A percentile compares a stretch with the other conserved stretches of the same genome.
Evolutionary conservation across 2,797 vertebrate species (phyloP).

Genomic region (Sebastes iracundus): DNA sequence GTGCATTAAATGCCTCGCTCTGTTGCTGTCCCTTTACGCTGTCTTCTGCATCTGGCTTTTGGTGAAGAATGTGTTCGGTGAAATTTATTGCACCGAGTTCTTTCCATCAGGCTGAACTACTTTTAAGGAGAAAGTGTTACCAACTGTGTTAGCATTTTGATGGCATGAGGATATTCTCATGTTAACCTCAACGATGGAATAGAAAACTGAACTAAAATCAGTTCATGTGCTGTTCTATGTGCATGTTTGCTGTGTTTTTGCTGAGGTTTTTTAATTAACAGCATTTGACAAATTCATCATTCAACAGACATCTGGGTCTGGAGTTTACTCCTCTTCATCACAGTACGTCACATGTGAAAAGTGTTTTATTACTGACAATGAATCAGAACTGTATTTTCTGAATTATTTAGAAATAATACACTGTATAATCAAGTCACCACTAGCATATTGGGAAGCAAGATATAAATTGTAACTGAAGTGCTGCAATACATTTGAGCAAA

Average conservation of each 20-base stretch:
- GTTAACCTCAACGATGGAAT: not conserved
- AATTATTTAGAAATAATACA: slow-evolving; percentile 12
- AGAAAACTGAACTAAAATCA: not conserved
- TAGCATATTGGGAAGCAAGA: not conserved
- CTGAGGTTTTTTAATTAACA: slow-evolving; percentile 29
- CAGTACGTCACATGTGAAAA: slow-evolving; percentile 25
- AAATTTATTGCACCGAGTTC: slow-evolving; percentile 24
- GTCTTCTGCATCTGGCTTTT: slow-evolving; percentile 37
- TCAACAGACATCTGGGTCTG: slow-evolving; percentile 8
- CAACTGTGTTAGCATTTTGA: not conserved
- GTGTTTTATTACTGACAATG: slow-evolving; percentile 28
- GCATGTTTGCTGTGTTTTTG: slow-evolving; percentile 8
- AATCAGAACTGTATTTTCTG: slow-evolving; percentile 9
- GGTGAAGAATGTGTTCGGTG: slow-evolving; percentile 15
- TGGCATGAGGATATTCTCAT: not conserved
- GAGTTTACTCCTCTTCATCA: slow-evolving; percentile 42
- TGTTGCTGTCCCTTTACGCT: slow-evolving; percentile 29
- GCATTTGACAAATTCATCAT: slow-evolving; percentile 50
- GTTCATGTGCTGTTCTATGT: not conserved
- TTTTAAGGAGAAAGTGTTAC: not conserved
- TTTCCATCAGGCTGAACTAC: slow-evolving; percentile 15
- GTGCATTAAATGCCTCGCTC: slow-evolving; percentile 49
- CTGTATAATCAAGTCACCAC: slow-evolving; percentile 9
- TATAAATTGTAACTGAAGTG: not conserved
- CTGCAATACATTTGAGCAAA: not conserved